Evolutionary conservation across 2,113 vertebrate species (phyloP).

Genomic region (Pygoscelis antarcticus): DNA sequence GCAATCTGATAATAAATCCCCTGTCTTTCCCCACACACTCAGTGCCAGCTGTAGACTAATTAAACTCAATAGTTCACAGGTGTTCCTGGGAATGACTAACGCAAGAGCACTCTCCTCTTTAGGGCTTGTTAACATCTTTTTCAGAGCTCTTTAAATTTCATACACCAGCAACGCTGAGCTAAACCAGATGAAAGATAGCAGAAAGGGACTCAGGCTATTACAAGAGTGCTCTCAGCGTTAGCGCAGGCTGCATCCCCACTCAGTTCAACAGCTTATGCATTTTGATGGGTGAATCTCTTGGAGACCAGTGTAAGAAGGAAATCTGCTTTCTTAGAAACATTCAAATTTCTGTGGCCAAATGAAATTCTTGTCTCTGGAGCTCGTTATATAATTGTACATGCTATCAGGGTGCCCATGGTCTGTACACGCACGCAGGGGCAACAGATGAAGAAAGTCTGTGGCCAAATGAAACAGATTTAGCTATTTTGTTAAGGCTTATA

Average conservation of each 20-base stretch:
- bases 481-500: neutral
- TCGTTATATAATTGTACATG: neutral
- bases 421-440: accelerated
- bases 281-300: neutral
- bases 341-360: neutral
- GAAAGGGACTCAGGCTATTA: neutral
- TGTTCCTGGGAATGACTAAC: conserved; percentile 40
- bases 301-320: neutral
- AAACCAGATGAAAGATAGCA: neutral
- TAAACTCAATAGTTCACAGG: conserved; percentile 54
- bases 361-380: neutral
- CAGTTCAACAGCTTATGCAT: neutral
- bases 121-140: conserved; percentile 64
- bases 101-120: conserved; percentile 42
- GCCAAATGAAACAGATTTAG: neutral
- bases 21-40: conserved; percentile 9
- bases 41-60: conserved; percentile 49
- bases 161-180: conserved; percentile 27
- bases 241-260: neutral
- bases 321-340: neutral
- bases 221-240: neutral
- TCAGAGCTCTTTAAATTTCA: conserved; percentile 61
- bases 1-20: conserved; percentile 36
- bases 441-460: neutral
- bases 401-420: neutral